These are phyloP conservation scores for Streblospio benedicti DNA, from an alignment of 1,140 invertebrate species.

Conservation along the genomic window DNA sequence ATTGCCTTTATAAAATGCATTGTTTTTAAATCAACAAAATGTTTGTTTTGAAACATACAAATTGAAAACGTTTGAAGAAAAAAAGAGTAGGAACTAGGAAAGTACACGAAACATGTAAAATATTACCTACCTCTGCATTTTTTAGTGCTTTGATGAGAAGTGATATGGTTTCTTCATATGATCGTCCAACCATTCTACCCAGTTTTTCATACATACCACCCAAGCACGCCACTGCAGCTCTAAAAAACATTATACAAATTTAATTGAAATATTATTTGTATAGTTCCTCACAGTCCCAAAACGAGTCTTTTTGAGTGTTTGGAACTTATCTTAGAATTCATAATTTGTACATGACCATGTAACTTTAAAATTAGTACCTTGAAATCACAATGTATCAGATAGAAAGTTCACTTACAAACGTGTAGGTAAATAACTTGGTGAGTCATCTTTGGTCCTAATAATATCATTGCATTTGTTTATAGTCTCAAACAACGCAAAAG, in stretches of 20 bases:
- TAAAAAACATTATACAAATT: slow-evolving; percentile 49
- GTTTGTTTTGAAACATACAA: not conserved
- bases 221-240: slow-evolving; percentile 90
- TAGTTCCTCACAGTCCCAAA: too few relatives aligned
- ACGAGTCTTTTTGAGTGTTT: too few relatives aligned
- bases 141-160: slow-evolving; percentile 82
- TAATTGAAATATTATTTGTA: too few relatives aligned
- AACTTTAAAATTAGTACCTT: too few relatives aligned
- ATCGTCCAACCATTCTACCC: slow-evolving; percentile 94
- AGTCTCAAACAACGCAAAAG: slow-evolving; percentile 91
- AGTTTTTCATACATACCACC: slow-evolving; percentile 96
- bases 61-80: not conserved
- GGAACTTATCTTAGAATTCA: too few relatives aligned
- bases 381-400: too few relatives aligned
- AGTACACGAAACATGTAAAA: too few relatives aligned
- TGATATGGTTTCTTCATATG: slow-evolving; percentile 93
- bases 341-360: too few relatives aligned
- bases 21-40: not conserved
- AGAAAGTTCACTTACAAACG: slow-evolving; percentile 70
- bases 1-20: not conserved
- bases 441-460: slow-evolving; percentile 93
- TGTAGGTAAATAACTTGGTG: slow-evolving; percentile 82
- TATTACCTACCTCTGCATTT: slow-evolving; percentile 69
- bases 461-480: slow-evolving; percentile 98
- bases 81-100: not conserved